Evolutionary conservation across 2,888 invertebrate species (phyloP).

Genomic region (Euzophera pinguis): DNA sequence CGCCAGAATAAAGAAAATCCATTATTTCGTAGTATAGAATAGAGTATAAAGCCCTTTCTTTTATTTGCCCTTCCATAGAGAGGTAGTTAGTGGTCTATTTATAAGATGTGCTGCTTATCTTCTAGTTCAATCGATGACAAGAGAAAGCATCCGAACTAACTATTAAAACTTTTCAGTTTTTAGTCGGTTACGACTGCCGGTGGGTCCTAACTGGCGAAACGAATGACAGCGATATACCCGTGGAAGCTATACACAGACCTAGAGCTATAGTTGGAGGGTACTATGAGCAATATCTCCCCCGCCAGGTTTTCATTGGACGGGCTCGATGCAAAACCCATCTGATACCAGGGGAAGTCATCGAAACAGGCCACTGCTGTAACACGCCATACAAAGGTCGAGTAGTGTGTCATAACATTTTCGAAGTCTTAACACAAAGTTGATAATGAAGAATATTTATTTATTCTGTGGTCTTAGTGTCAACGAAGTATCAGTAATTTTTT

Average conservation of each 20-base stretch:
- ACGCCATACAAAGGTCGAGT: slow-evolving; percentile 76
- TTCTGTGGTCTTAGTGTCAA: slow-evolving; percentile 43
- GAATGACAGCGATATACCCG: slow-evolving; percentile 80
- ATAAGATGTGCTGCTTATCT: too few relatives aligned
- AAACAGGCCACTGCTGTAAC: slow-evolving; percentile 84
- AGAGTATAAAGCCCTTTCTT: too few relatives aligned
- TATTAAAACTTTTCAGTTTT: slow-evolving; percentile 47
- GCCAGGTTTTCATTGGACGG: slow-evolving; percentile 82
- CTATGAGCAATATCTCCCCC: slow-evolving; percentile 68
- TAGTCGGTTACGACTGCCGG: slow-evolving; percentile 52
- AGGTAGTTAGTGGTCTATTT: too few relatives aligned
- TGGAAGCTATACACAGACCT: slow-evolving; percentile 84
- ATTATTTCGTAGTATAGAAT: too few relatives aligned
- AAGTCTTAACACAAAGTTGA: too few relatives aligned
- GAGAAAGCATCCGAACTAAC: too few relatives aligned
- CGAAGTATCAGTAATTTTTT: slow-evolving; percentile 21
- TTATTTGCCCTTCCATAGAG: too few relatives aligned
- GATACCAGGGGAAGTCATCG: slow-evolving; percentile 87
- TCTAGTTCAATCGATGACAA: too few relatives aligned
- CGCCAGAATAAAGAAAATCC: too few relatives aligned
- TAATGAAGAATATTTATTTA: too few relatives aligned
- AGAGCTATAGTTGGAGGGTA: slow-evolving; percentile 83
- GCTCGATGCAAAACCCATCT: slow-evolving; percentile 84
- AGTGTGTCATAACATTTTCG: slow-evolving; percentile 31
- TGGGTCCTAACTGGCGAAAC: slow-evolving; percentile 83